Evolutionary conservation across 2,113 vertebrate species (phyloP), one percentile per base, ranked within the genome.

Genomic region (Eulemur rufifrons): DNA sequence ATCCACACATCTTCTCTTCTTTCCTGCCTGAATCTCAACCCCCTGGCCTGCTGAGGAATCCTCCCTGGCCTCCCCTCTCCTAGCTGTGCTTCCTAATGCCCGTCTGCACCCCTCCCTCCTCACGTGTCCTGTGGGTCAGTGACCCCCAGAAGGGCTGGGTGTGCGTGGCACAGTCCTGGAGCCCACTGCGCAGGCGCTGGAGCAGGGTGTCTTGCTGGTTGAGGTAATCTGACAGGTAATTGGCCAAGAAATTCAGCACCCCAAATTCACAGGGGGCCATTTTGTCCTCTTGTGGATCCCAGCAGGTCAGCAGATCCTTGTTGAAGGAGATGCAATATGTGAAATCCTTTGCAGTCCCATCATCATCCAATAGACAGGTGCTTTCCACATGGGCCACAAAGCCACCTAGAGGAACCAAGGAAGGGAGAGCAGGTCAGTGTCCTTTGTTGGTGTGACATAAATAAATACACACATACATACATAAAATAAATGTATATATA

Each of bases 301-400:
- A 98, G 92, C 97, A 98, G 50, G 97, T 52, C 84, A 98, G 78
- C 21, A 96, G 80, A 39, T 94, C 89, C 92, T 98, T 98, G 97
- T 98, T 98, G 98, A 98, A 98, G 94, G 97, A 45, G 2, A 98
- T 0, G 17, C 98, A 98, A 9, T 97, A 98, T 0, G 52, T 23
- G 95, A 98, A 96, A 34, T 54, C 61, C n/a, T 95, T 84, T n/a
- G 68, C 32, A 0, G 5, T 74, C 23, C 98, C 96, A 4, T 93
- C 21, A 27, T 97, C 96, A 2, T 97, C 96, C 96, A 98, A 32
- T 1, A 92, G 0, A 87, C 98, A 98, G 25, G 74, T 74, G 21
- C 69, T 97, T 95, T 97, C 96, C 96, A 98, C 12, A 0, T 98
- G 98, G 66, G 98, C 15, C 78, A 98, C 64, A 61, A 98, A 98